Evolutionary conservation across 2,888 invertebrate species (phyloP).

Genomic region (Thera obeliscata): DNA sequence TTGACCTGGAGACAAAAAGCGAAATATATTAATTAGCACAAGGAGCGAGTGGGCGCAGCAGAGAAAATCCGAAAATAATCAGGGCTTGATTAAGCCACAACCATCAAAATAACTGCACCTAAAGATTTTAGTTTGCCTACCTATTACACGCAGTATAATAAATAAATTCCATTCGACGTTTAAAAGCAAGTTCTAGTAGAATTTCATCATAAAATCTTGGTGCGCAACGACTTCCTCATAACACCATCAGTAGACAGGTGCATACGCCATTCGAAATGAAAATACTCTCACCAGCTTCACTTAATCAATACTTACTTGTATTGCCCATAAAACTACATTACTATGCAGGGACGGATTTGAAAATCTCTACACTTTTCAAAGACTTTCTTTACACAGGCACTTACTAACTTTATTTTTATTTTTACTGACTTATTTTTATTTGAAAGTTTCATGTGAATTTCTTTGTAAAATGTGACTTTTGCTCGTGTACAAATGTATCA

Average conservation of each 20-base stretch:
- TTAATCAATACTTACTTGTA: constrained; percentile 51
- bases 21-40: not conserved
- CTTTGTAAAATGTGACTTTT: too few species aligned
- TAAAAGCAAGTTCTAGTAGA: constrained; percentile 2
- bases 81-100: too few species aligned
- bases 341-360: constrained; percentile 42
- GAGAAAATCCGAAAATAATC: too few species aligned
- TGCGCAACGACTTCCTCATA: constrained; percentile 34
- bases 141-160: not conserved
- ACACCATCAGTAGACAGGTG: constrained; percentile 41
- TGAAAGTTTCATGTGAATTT: too few species aligned
- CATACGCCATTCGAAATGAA: constrained; percentile 44
- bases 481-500: too few species aligned
- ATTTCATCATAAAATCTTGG: constrained; percentile 2
- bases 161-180: constrained; percentile 1
- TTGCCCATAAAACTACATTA: constrained; percentile 38
- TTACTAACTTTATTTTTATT: too few species aligned
- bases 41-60: too few species aligned
- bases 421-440: too few species aligned
- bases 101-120: too few species aligned
- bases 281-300: constrained; percentile 52
- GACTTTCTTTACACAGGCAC: too few species aligned
- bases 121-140: not conserved
- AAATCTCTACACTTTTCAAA: too few species aligned
- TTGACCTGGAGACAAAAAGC: constrained; percentile 56